phyloP scores from a whole-genome alignment of 1,140 invertebrate species.

The Manduca sexta region DNA sequence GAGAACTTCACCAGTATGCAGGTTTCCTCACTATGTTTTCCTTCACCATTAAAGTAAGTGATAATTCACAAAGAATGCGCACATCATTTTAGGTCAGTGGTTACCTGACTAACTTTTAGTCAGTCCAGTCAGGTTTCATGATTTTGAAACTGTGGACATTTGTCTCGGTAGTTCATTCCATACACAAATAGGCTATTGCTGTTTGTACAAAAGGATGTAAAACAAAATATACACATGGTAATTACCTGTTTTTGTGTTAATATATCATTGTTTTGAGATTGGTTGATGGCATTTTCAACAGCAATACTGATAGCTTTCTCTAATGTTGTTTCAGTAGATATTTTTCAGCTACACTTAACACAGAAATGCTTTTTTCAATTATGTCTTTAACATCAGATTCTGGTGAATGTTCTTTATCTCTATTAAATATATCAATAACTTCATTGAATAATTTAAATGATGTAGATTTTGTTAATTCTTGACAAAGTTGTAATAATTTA shows the following conservation, averaged over 20 bases:
- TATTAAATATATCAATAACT: conserved; percentile 40
- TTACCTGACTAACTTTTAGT: too few relatives aligned
- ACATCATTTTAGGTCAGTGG: too few relatives aligned
- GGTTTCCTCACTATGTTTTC: too few relatives aligned
- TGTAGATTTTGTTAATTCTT: conserved; percentile 33
- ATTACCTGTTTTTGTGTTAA: conserved; percentile 72
- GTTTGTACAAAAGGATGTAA: too few relatives aligned
- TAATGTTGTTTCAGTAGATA: conserved; percentile 34
- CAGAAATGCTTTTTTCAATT: conserved; percentile 35
- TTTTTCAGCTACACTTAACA: conserved; percentile 27
- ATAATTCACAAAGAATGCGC: too few relatives aligned
- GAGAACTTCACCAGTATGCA: too few relatives aligned
- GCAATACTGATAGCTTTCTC: conserved; percentile 66
- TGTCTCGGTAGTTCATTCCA: too few relatives aligned
- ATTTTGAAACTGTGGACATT: too few relatives aligned
- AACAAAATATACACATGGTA: too few relatives aligned
- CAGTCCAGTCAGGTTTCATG: too few relatives aligned
- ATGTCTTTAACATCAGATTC: conserved; percentile 32
- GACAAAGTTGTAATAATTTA: conserved; percentile 61
- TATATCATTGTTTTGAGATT: conserved; percentile 74
- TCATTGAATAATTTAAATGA: conserved; percentile 46
- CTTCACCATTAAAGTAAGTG: too few relatives aligned
- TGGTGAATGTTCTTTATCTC: conserved; percentile 19
- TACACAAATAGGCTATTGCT: too few relatives aligned
- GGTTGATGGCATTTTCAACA: conserved; percentile 71